Evolutionary conservation across 1,140 invertebrate species (phyloP).

Genomic region (Psilanteris sp.): DNA sequence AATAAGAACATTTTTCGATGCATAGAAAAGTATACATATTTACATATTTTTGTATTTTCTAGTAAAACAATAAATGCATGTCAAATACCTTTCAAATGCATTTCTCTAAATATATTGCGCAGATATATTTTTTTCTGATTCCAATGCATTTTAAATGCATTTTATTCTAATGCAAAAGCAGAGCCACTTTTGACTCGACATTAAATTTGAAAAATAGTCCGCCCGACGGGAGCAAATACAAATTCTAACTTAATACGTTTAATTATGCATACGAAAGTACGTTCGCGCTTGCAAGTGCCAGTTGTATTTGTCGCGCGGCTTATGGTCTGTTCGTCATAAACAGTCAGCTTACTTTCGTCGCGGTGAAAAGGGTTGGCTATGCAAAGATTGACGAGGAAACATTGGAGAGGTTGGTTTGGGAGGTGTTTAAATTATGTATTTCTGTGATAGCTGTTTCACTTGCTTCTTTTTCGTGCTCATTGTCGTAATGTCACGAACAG

Average conservation of each 20-base stretch:
- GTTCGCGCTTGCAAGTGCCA: constrained; percentile 10
- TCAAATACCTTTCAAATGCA: no score
- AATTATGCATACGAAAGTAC: constrained; percentile 51
- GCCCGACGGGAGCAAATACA: constrained; percentile 9
- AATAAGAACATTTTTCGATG: no score
- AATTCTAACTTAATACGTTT: constrained; percentile 33
- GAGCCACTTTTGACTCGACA: not conserved
- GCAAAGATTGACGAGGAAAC: constrained; percentile 57
- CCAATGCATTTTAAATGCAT: no score
- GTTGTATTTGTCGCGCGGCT: constrained; percentile 42
- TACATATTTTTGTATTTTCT: no score
- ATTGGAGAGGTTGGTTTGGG: constrained; percentile 39
- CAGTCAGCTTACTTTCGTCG: constrained; percentile 55
- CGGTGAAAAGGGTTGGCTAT: constrained; percentile 50
- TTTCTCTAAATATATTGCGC: no score
- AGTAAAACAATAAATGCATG: no score
- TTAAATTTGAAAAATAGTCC: constrained; percentile 9
- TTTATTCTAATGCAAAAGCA: no score
- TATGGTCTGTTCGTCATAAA: constrained; percentile 45
- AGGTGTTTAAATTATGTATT: constrained; percentile 76
- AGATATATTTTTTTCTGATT: no score
- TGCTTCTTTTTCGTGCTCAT: constrained; percentile 75
- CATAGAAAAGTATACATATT: no score
- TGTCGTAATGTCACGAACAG: constrained; percentile 76
- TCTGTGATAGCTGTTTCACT: constrained; percentile 73